A percentile compares a stretch with the other conserved stretches of the same genome.
Evolutionary conservation across 2,888 invertebrate genomes (phyloP).

Genomic region (Drosophila picticornis): DNA sequence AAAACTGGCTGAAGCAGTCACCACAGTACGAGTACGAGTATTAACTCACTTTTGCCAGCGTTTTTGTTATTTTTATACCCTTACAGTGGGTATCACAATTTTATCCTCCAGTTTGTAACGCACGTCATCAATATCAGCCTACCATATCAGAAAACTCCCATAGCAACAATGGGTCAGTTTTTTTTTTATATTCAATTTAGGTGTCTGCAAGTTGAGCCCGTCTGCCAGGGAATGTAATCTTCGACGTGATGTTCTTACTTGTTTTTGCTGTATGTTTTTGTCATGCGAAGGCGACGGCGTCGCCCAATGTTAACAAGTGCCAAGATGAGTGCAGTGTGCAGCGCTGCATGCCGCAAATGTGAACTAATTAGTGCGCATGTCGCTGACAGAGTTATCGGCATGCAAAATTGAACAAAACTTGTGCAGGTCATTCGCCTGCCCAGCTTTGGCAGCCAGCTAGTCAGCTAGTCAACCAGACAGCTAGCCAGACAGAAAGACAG

Average conservation of each 20-base stretch:
- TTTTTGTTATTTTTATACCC: conserved; percentile 25
- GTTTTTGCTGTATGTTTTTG: conserved; percentile 7
- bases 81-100: neutral
- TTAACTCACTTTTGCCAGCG: conserved; percentile 74
- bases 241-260: neutral
- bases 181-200: neutral
- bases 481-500: neutral
- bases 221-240: neutral
- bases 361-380: conserved; percentile 80
- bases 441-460: conserved; percentile 8
- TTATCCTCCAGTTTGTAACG: neutral
- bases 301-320: conserved; percentile 68
- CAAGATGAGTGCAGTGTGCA: conserved; percentile 64
- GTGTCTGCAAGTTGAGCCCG: neutral
- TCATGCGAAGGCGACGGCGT: conserved; percentile 33
- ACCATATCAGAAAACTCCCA: neutral
- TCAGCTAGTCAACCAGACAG: conserved; percentile 6
- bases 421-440: conserved; percentile 62
- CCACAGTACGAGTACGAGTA: conserved; percentile 43
- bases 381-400: conserved; percentile 71
- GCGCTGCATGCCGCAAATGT: conserved; percentile 66
- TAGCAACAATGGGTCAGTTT: neutral
- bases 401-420: conserved; percentile 48
- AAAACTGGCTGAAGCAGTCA: conserved; percentile 51
- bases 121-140: neutral